A percentile compares a stretch with the other conserved stretches of the same genome.
phyloP scores from a whole-genome alignment of 2,888 invertebrate species.

The Dastarcus helophoroides region DNA sequence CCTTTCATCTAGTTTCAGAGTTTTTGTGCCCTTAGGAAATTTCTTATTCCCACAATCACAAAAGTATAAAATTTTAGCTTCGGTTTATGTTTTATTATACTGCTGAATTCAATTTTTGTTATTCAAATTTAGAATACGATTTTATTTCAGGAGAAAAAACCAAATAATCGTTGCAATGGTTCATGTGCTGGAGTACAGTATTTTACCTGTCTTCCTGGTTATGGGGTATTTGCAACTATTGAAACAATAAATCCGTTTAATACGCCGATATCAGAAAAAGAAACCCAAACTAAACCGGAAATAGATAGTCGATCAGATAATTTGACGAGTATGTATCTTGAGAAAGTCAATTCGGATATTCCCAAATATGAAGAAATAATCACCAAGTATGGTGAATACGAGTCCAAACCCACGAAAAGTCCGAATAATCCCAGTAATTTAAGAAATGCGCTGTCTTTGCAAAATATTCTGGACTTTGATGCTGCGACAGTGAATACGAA shows the following conservation, averaged over 20 bases:
- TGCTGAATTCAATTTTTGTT: no score
- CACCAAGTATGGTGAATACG: constrained; percentile 27
- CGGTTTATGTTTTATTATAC: no score
- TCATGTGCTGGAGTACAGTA: constrained; percentile 32
- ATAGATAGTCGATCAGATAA: constrained; percentile 21
- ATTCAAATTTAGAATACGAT: no score
- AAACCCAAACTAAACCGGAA: constrained; percentile 13
- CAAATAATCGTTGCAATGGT: constrained; percentile 31
- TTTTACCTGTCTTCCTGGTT: constrained; percentile 31
- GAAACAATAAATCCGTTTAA: constrained; percentile 28
- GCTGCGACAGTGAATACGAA: constrained; percentile 29
- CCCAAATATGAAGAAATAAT: constrained; percentile 28
- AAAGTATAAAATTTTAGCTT: no score
- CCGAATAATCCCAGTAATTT: constrained; percentile 20
- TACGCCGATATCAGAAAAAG: constrained; percentile 11
- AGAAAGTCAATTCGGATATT: constrained; percentile 12
- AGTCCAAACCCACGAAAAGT: constrained; percentile 11
- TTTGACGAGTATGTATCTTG: constrained; percentile 17
- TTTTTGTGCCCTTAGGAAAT: no score
- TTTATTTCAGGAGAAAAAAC: constrained; percentile 28
- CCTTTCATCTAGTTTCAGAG: no score
- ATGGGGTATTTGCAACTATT: constrained; percentile 33
- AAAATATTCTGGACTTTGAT: constrained; percentile 29
- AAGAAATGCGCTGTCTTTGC: constrained; percentile 29
- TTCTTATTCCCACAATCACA: no score